These are phyloP conservation scores for Ferrisia virgata DNA, from an alignment of 2,888 invertebrate genomes.

Conservation along the genomic window DNA sequence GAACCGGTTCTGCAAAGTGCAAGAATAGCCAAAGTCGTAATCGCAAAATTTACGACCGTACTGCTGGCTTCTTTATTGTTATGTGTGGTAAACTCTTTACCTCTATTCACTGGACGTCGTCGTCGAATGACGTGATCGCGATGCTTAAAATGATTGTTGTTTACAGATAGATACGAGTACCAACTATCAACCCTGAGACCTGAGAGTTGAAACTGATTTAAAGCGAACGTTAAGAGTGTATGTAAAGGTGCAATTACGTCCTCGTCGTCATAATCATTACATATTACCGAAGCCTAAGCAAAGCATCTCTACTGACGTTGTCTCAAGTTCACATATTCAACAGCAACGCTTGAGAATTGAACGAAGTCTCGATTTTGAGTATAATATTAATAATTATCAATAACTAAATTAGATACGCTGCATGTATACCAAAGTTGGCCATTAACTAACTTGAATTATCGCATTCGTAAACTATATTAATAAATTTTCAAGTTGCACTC, in stretches of 20 bases:
- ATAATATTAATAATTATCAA: too few species aligned
- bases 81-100: not conserved
- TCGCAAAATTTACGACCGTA: not conserved
- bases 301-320: not conserved
- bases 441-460: too few species aligned
- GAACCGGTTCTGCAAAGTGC: constrained; percentile 14
- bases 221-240: not conserved
- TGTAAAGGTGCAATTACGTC: too few species aligned
- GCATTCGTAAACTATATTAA: not conserved
- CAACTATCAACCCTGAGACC: too few species aligned
- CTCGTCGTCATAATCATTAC: too few species aligned
- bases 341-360: too few species aligned
- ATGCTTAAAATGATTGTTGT: not conserved
- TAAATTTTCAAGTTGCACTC: not conserved
- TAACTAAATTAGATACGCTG: not conserved
- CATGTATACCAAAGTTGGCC: not conserved
- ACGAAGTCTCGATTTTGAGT: too few species aligned
- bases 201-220: not conserved
- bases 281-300: too few species aligned
- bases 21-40: constrained; percentile 23
- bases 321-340: too few species aligned
- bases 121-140: not conserved
- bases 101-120: not conserved
- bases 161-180: too few species aligned
- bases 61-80: constrained; percentile 20